These are phyloP conservation scores for Aplochiton taeniatus DNA, from an alignment of 2,797 vertebrate genomes.

Conservation along the genomic window DNA sequence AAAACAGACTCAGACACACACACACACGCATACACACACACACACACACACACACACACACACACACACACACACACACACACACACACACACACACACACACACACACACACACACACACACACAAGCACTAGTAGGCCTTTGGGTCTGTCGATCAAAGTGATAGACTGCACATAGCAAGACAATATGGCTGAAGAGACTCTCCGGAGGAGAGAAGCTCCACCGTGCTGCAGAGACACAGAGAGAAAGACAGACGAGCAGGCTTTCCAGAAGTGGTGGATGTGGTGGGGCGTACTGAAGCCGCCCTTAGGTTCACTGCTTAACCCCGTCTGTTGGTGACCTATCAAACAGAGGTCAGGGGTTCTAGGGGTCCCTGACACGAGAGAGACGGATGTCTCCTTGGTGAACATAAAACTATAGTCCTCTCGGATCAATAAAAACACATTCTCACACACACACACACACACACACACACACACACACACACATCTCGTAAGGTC, in stretches of 20 bases:
- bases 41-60: neutral
- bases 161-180: too few species aligned
- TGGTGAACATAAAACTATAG: slow-evolving; percentile 8
- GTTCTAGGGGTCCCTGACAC: slow-evolving; percentile 32
- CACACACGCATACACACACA: neutral
- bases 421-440: slow-evolving; percentile 13
- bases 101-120: neutral
- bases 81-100: neutral
- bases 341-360: neutral
- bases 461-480: slow-evolving; percentile 1
- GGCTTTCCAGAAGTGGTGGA: too few species aligned
- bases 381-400: slow-evolving; percentile 14
- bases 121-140: neutral
- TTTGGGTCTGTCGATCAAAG: too few species aligned
- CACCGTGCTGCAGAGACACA: too few species aligned
- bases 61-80: neutral
- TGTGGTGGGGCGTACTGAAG: too few species aligned
- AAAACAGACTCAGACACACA: slow-evolving; percentile 24
- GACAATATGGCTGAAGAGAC: too few species aligned
- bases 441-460: neutral
- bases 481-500: neutral
- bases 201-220: too few species aligned
- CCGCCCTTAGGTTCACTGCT: too few species aligned
- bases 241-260: too few species aligned
- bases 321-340: too few species aligned